Percentiles rank a stretch among this genome's conserved stretches.
phyloP scores from a whole-genome alignment of 2,888 invertebrate species.

The Silvanus unidentatus region DNA sequence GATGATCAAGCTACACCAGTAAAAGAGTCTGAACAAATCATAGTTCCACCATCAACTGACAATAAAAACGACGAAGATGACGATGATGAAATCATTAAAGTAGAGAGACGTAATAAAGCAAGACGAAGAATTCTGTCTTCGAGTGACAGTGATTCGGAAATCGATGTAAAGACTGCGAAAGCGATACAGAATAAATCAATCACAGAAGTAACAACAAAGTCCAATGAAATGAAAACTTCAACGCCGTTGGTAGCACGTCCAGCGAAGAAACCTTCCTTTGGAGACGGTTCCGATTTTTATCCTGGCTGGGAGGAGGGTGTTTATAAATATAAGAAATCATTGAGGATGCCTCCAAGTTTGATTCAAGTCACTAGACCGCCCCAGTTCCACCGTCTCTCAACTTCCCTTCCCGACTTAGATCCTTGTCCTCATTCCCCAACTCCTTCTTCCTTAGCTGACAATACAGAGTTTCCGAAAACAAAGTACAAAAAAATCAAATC shows the following conservation, averaged over 20 bases:
- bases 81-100: conserved; percentile 12
- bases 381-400: conserved; percentile 62
- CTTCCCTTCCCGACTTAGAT: conserved; percentile 73
- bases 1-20: conserved; percentile 1
- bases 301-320: conserved; percentile 82
- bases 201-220: conserved; percentile 4
- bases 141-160: conserved; percentile 42
- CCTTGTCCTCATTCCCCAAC: conserved; percentile 67
- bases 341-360: conserved; percentile 74
- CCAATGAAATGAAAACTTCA: conserved; percentile 8
- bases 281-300: conserved; percentile 65
- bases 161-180: conserved; percentile 28
- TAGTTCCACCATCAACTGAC: conserved; percentile 6
- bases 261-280: conserved; percentile 57
- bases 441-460: conserved; percentile 59
- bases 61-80: conserved; percentile 12
- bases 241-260: conserved; percentile 33
- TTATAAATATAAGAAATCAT: conserved; percentile 72
- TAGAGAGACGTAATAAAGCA: conserved; percentile 21
- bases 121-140: conserved; percentile 24
- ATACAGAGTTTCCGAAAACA: conserved; percentile 27
- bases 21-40: background rate
- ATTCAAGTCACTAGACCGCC: conserved; percentile 74
- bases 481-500: conserved; percentile 36
- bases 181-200: conserved; percentile 4